Base-by-base conservation (phyloP, 2,113 vertebrate genomes). In the Oenanthe oenanthe region DNA sequence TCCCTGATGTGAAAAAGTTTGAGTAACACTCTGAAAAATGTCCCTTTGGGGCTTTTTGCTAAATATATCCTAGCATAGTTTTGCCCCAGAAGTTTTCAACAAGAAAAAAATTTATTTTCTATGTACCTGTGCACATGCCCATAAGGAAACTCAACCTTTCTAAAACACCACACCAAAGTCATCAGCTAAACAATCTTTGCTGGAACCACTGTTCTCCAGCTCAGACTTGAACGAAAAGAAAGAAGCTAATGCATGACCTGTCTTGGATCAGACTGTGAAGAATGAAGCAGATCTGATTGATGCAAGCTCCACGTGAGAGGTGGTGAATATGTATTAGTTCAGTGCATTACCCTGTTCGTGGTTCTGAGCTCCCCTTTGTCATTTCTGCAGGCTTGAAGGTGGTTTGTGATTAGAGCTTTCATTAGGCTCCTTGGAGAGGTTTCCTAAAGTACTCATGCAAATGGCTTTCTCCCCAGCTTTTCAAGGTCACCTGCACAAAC, bases 291-390 rank as follows among this genome's bases (percentile, higher is more conserved):
- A 67, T 85, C 75, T 88, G 71, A 77, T 58, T 73, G 91, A 84
- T 95, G 88, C 56, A 83, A 47, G 75, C 47, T 77, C 71, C 81
- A 76, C 3, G 8, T 80, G 63, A 94, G 80, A 9, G 5, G 31
- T 14, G 34, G 88, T 93, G 75, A 94, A 94, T 77, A 85, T 80
- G 56, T 22, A 83, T 91, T 47, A 95, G 66, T 57, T 82, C 85
- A 77, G 72, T 10, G 1, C 63, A 4, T 65, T 51, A 62, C 54
- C 13, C 51, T 36, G 56, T 3, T 92, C 67, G 29, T 16, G 67
- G 67, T 50, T 89, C 83, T 88, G 81, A 94, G 81, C 81, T 95
- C 73, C 54, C 62, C 78, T 79, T 91, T 91, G 78, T 85, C 78
- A 83, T 75, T 76, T 56, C 21, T 31, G 72, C n/a, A 13, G 48